Percentiles rank a stretch among this genome's conserved stretches.
Conservation (phyloP, 2,797 vertebrate species). For the Danio jaintianensis region DNA sequence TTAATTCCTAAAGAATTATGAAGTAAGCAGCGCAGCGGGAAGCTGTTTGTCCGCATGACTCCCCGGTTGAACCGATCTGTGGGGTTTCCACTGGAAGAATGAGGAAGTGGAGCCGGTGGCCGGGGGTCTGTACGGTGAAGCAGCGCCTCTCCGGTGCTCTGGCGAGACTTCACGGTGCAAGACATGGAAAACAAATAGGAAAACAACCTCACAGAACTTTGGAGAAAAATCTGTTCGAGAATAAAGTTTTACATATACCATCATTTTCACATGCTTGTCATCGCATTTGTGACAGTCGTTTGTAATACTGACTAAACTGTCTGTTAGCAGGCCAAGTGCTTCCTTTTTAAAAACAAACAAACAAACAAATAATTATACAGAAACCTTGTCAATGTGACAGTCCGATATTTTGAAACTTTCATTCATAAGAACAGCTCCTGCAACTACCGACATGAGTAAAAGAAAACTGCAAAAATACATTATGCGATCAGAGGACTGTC, state of each 20-base stretch:
- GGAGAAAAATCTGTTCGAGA: background rate
- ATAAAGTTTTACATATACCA: background rate
- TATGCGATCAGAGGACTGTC: background rate
- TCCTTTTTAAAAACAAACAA: background rate
- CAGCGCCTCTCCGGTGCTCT: slow-evolving; percentile 60
- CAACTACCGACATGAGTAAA: background rate
- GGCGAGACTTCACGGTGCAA: slow-evolving; percentile 59
- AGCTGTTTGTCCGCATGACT: slow-evolving; percentile 23
- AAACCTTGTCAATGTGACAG: background rate
- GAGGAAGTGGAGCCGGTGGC: slow-evolving; percentile 76
- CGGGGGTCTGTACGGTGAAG: slow-evolving; percentile 53
- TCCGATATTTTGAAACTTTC: background rate
- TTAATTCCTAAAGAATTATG: slow-evolving; percentile 7
- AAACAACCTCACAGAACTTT: slow-evolving; percentile 3
- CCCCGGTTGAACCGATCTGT: slow-evolving; percentile 69
- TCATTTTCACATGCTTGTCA: background rate
- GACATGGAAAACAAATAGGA: slow-evolving; percentile 33
- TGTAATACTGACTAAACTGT: background rate
- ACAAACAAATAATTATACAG: background rate
- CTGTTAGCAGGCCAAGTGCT: background rate
- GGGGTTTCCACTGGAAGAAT: slow-evolving; percentile 78
- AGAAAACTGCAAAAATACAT: background rate
- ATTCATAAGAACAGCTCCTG: background rate
- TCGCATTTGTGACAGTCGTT: background rate
- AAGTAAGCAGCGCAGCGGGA: background rate